phyloP scores from a whole-genome alignment of 1,140 invertebrate genomes.

The Pseudobourletiella spinata region DNA sequence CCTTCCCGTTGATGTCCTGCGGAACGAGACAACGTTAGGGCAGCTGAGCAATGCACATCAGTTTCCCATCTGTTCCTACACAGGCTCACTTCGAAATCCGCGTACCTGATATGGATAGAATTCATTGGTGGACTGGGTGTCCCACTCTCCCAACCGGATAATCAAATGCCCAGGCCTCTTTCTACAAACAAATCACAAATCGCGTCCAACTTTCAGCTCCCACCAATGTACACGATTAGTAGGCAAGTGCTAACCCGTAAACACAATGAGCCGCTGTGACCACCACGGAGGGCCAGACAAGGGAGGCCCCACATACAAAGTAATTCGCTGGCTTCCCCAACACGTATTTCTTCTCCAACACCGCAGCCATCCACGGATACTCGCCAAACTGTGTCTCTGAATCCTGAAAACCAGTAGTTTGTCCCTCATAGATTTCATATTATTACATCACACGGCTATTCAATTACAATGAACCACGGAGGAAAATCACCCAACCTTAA shows the following conservation, averaged over 20 bases:
- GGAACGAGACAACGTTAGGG: neutral
- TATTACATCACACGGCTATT: neutral
- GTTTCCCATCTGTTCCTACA: neutral
- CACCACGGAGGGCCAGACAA: conserved; percentile 59
- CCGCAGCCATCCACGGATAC: conserved; percentile 75
- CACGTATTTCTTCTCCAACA: conserved; percentile 50
- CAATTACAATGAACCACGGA: neutral
- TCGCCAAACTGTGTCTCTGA: conserved; percentile 35
- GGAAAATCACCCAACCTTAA: conserved; percentile 19
- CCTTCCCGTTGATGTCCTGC: conserved; percentile 33
- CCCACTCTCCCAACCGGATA: conserved; percentile 54
- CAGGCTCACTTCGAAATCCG: neutral
- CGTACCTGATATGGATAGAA: conserved; percentile 57
- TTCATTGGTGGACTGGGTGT: conserved; percentile 65
- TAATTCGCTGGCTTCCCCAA: conserved; percentile 49
- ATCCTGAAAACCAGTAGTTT: conserved; percentile 19
- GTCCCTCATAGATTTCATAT: neutral
- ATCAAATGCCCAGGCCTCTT: conserved; percentile 41
- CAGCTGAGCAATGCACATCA: neutral
- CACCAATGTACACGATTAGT: too few relatives aligned
- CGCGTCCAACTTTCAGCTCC: too few relatives aligned
- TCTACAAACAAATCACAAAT: too few relatives aligned
- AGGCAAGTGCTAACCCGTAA: conserved; percentile 39
- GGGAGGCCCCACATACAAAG: conserved; percentile 55
- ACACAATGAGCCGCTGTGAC: conserved; percentile 64